Percentiles rank a stretch among this genome's conserved stretches.
These are phyloP conservation scores for Acheta domesticus DNA, from an alignment of 2,888 invertebrate genomes.

Conservation along the genomic window DNA sequence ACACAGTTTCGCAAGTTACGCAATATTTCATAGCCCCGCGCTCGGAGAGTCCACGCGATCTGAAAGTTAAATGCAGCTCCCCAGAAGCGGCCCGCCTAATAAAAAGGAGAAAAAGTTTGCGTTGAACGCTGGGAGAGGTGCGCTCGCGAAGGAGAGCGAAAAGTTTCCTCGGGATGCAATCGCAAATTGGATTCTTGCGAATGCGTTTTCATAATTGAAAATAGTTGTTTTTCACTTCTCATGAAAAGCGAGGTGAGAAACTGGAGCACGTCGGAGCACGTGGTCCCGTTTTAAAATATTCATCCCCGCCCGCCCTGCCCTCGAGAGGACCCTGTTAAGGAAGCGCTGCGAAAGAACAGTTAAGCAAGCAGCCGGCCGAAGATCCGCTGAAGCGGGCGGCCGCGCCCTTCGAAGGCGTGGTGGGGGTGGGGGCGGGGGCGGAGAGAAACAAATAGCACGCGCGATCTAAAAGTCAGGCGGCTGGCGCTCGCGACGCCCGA, in stretches of 20 bases:
- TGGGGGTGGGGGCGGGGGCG: too few relatives aligned
- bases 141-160: background rate
- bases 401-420: too few relatives aligned
- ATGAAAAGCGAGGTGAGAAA: background rate
- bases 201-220: conserved; percentile 18
- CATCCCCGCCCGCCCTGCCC: background rate
- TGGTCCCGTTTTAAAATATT: background rate
- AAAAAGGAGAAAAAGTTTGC: background rate
- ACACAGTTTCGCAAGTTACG: conserved; percentile 2
- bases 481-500: too few relatives aligned
- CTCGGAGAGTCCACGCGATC: background rate
- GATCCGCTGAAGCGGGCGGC: too few relatives aligned
- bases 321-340: too few relatives aligned
- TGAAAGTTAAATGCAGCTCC: background rate
- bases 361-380: too few relatives aligned
- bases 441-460: too few relatives aligned
- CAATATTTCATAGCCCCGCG: background rate
- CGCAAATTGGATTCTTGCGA: conserved; percentile 18
- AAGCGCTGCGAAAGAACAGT: too few relatives aligned
- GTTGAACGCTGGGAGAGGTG: background rate
- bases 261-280: background rate
- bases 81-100: background rate
- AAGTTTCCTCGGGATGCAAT: background rate
- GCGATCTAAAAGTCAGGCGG: too few relatives aligned
- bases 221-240: background rate